Base-by-base conservation (phyloP, 23 tunicate genomes). In the Diplosoma virens region DNA sequence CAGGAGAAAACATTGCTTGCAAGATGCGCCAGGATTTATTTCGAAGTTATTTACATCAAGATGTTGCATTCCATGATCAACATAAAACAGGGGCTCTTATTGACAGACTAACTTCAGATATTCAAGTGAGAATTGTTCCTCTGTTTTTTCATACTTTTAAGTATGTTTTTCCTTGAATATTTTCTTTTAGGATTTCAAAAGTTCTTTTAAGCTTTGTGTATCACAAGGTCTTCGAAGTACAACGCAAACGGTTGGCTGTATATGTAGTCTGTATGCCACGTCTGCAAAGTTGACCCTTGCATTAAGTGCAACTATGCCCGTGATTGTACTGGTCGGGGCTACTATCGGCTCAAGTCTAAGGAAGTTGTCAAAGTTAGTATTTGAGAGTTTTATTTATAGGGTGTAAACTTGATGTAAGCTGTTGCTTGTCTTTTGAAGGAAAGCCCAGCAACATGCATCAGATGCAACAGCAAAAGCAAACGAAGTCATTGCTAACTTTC, bases 211-310 rank as follows among this genome's bases (percentile, higher is more conserved):
- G 59, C 77, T 92, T 20, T 92, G 97, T 58, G 41, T 92, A 0
- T 92, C 97, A 20, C 97, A 84, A 81, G 99, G 99, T 6, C 64
- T 95, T 32, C 73, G 81, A 30, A 79, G 97, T 66, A 34, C 60
- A n/a, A 82, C 93, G 0, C 99, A 95, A 77, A 95, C 96, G 0
- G 58, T 77, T 30, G 99, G 99, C 0, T 93, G 95, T 69, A 74
- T 95, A 11, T 32, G 30, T 29, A 66, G 82, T 24, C 76, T 95
- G 37, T 95, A 95, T 60, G 25, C 78, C n/a, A 95, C 84, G 9
- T 95, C 99, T 17, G 85, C 96, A 27, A 89, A 81, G 20, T 45
- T 95, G 55, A 95, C 99, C 0, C 28, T 89, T 30, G 61, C 76
- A 22, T 37, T 95, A 53, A 82, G 64, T 24, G 79, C 67, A 1